A percentile compares a stretch with the other conserved stretches of the same genome.
Evolutionary conservation across 64 coral and sea anemone species (phyloP).

Genomic region (Stichodactyla mertensii): DNA sequence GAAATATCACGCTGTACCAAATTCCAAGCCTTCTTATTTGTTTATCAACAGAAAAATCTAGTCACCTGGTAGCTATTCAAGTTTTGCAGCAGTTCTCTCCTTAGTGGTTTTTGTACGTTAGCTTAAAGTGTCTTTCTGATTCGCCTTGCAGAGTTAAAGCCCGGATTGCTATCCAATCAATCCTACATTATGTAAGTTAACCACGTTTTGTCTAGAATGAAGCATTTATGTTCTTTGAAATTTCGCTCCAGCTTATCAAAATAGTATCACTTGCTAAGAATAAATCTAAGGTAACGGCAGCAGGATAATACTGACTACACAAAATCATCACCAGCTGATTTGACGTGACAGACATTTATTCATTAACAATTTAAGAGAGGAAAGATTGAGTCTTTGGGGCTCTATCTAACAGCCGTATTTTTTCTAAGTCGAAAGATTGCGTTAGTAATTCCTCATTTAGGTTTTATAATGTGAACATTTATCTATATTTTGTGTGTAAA

Average conservation of each 20-base stretch:
- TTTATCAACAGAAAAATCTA: too few species aligned
- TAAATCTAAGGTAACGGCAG: not conserved
- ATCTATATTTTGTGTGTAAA: constrained; percentile 3
- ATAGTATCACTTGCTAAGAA: not conserved
- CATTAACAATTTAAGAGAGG: constrained; percentile 10
- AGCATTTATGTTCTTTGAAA: too few species aligned
- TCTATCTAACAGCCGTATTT: not conserved
- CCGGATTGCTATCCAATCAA: too few species aligned
- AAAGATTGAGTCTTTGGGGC: not conserved
- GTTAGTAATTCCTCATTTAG: not conserved
- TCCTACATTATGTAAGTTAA: too few species aligned
- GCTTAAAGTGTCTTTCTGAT: too few species aligned
- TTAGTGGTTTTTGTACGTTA: too few species aligned
- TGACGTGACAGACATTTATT: not conserved
- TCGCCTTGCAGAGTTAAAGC: too few species aligned
- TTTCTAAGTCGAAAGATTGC: not conserved
- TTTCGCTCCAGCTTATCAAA: not conserved
- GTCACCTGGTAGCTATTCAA: too few species aligned
- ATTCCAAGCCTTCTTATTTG: too few species aligned
- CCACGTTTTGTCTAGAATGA: too few species aligned
- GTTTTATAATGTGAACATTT: not conserved
- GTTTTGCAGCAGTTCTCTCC: too few species aligned
- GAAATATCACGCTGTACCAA: too few species aligned
- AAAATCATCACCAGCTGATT: not conserved
- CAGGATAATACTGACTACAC: not conserved